Conservation (phyloP, 1,140 invertebrate genomes). For the Heliconius hermathena region DNA sequence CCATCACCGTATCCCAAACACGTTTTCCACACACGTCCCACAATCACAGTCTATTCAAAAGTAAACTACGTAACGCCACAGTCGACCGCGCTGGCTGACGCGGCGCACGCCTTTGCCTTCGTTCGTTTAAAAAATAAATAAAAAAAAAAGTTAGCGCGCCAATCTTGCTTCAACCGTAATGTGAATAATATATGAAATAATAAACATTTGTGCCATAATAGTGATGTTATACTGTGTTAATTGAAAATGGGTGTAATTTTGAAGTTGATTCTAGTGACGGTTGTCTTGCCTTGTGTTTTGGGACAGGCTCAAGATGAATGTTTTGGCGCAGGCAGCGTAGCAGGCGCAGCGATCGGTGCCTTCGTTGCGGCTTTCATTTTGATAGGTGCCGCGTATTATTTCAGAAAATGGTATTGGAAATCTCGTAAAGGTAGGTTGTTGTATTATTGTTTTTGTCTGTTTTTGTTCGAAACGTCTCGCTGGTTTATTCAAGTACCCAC, state of each 20-base stretch:
- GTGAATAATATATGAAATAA: slow-evolving; percentile 54
- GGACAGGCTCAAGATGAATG: slow-evolving; percentile 72
- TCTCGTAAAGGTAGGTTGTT: slow-evolving; percentile 72
- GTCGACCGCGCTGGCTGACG: slow-evolving; percentile 69
- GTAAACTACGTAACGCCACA: slow-evolving; percentile 56
- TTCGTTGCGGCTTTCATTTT: slow-evolving; percentile 72
- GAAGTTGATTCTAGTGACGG: slow-evolving; percentile 70
- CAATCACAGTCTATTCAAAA: slow-evolving; percentile 70
- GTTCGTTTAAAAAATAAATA: slow-evolving; percentile 8
- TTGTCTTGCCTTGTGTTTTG: slow-evolving; percentile 71
- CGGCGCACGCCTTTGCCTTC: slow-evolving; percentile 56
- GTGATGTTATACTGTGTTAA: slow-evolving; percentile 69
- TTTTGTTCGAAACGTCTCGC: background rate
- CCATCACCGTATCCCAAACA: slow-evolving; percentile 61
- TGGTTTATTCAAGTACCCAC: background rate
- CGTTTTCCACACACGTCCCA: slow-evolving; percentile 73
- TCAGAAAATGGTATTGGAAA: slow-evolving; percentile 77
- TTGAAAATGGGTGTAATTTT: slow-evolving; percentile 70
- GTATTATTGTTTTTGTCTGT: slow-evolving; percentile 19
- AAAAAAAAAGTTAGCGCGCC: background rate
- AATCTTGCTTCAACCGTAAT: slow-evolving; percentile 49
- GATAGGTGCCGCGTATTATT: slow-evolving; percentile 68
- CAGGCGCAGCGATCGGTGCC: slow-evolving; percentile 75
- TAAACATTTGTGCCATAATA: slow-evolving; percentile 74
- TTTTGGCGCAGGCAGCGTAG: slow-evolving; percentile 76